Conservation (phyloP, 1,140 invertebrate species). For the Drosophila miranda region DNA sequence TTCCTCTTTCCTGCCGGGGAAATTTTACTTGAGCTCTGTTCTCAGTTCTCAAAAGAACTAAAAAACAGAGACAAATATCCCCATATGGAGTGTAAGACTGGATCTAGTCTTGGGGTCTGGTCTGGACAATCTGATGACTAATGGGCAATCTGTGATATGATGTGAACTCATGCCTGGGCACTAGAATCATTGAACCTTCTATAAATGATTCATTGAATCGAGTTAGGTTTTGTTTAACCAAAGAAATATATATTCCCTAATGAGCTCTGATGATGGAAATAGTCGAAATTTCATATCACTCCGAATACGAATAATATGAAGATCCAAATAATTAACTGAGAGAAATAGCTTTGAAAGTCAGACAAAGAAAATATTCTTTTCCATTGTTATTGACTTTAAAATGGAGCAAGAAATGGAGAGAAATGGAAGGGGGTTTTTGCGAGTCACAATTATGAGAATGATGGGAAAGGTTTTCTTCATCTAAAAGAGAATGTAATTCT, state of each 20-base stretch:
- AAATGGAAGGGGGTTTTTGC: slow-evolving; percentile 17
- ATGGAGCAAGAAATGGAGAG: slow-evolving; percentile 20
- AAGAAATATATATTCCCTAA: not conserved
- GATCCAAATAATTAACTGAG: slow-evolving; percentile 37
- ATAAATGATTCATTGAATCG: slow-evolving; percentile 43
- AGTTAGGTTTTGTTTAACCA: not conserved
- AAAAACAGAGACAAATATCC: slow-evolving; percentile 27
- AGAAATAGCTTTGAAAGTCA: slow-evolving; percentile 22
- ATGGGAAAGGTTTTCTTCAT: slow-evolving; percentile 5
- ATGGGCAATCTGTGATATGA: slow-evolving; percentile 47
- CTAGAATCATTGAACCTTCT: slow-evolving; percentile 69
- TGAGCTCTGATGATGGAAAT: slow-evolving; percentile 2
- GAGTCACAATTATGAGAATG: slow-evolving; percentile 40
- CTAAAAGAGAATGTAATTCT: slow-evolving; percentile 38
- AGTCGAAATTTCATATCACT: slow-evolving; percentile 20
- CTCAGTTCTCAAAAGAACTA: too few relatives aligned
- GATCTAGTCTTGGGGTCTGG: not conserved
- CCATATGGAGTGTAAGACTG: slow-evolving; percentile 15
- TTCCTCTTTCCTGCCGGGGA: not conserved
- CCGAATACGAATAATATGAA: slow-evolving; percentile 6
- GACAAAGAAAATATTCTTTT: slow-evolving; percentile 46
- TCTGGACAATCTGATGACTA: slow-evolving; percentile 49
- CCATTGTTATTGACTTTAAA: slow-evolving; percentile 28
- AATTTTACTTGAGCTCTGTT: not conserved
- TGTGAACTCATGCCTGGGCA: slow-evolving; percentile 2